phyloP scores from a whole-genome alignment of 2,797 vertebrate species.

The Typhlichthys subterraneus region DNA sequence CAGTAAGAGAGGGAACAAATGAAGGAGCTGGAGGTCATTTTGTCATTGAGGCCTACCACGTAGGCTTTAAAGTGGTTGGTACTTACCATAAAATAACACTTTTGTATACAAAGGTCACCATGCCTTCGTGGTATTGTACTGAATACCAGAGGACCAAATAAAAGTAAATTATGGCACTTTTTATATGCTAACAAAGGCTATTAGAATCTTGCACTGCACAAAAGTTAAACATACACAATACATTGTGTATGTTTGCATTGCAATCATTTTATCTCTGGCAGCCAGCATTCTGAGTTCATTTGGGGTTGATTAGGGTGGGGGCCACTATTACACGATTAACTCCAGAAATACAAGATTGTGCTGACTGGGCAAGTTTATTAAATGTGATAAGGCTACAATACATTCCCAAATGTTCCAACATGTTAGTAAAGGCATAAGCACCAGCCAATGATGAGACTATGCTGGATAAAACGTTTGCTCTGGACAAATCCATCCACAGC shows the following conservation, averaged over 20 bases:
- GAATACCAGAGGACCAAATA: conserved; percentile 20
- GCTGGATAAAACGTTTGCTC: background rate
- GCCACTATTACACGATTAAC: background rate
- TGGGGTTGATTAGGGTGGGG: background rate
- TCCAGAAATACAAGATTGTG: background rate
- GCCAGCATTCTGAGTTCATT: background rate
- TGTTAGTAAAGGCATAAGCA: background rate
- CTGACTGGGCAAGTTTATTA: background rate
- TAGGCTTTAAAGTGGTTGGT: conserved; percentile 40
- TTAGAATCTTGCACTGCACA: too few relatives aligned
- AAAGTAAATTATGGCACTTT: conserved; percentile 6
- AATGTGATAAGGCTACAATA: background rate
- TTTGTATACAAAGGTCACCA: conserved; percentile 16
- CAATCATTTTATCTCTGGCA: background rate
- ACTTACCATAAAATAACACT: conserved; percentile 20
- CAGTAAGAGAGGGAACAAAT: conserved; percentile 39
- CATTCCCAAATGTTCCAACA: conserved; percentile 3
- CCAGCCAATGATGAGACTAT: background rate
- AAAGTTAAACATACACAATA: too few relatives aligned
- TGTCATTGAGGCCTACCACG: conserved; percentile 26
- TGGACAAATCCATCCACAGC: background rate
- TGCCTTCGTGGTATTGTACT: conserved; percentile 16
- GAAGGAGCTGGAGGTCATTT: conserved; percentile 42
- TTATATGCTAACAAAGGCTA: background rate
- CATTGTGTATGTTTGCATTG: background rate